Evolutionary conservation across 2,888 invertebrate genomes (phyloP), one percentile per base, ranked within the genome.

Genomic region (Pocota personata): DNA sequence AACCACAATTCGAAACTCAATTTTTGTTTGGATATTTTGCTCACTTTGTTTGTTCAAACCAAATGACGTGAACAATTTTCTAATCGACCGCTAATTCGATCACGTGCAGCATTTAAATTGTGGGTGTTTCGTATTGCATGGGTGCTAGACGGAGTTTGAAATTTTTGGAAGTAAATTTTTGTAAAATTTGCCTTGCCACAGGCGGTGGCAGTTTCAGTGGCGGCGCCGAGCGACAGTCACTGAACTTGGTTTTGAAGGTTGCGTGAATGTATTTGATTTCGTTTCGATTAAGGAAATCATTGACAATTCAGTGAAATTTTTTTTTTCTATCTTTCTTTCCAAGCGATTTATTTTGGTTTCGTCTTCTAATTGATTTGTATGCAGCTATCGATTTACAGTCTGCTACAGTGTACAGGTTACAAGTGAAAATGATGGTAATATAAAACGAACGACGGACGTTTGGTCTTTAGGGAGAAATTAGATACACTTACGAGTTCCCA

Each of bases 241-340:
- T 87, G 82, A 87, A 87, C 87, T 87, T 87, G 72, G 73, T 43
- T 73, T 87, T 82, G 87, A 87, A 87, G 87, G 87, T 87, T 87
- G 87, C 87, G 87, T 87, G 87, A 73, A 87, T 87, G 82, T 87
- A 78, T 87, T 82, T 84, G 87, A 88, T 84, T 88, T 84, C 84
- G 43, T 87, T 88, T 82, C 87, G 82, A 87, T 88, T 87, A 86
- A 88, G 88, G 88, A 88, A 88, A 87, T 87, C 76, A 82, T 84
- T 87, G 79, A 27, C 66, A 87, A 87, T 82, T 86, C 79, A 87
- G 82, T 82, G 82, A 87, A 82, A 87, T 77, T 72, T 64, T 43
- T 43, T 40, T 50, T 48, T 50, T 48, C 30, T 46, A 16, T 46
- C 16, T 55, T 24, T n/a, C n/a, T 7, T 52, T 57, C n/a, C 27